A percentile compares a stretch with the other conserved stretches of the same genome.
Evolutionary conservation across 2,113 vertebrate genomes (phyloP).

Genomic region (Nymphicus hollandicus): DNA sequence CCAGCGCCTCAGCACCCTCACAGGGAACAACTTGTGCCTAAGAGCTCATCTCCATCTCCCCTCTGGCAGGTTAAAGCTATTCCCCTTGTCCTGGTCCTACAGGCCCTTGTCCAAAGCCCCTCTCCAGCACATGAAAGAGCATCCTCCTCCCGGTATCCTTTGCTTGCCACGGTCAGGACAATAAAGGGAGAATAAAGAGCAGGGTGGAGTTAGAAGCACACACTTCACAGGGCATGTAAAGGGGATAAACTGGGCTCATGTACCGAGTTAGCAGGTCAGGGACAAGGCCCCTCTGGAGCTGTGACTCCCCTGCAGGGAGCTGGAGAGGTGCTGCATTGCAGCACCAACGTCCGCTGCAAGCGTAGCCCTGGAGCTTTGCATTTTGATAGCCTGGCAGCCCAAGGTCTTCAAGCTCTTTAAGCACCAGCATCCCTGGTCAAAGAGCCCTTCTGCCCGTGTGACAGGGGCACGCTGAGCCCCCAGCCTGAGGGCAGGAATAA

Average conservation of each 20-base stretch:
- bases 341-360: accelerated
- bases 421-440: not conserved
- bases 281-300: not conserved
- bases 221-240: not conserved
- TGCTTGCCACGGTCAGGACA: not conserved
- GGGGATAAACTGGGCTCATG: accelerated
- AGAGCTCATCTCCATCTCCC: not conserved
- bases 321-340: not conserved
- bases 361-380: accelerated
- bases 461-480: accelerated
- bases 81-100: not conserved
- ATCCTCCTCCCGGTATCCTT: not conserved
- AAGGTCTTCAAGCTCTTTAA: not conserved
- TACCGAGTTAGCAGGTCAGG: not conserved
- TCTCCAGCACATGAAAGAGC: not conserved
- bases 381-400: not conserved
- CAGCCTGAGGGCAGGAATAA: accelerated
- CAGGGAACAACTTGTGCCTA: not conserved
- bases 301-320: accelerated
- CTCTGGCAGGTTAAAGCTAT: not conserved
- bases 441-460: not conserved
- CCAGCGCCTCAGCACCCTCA: too few species aligned
- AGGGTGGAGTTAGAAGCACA: not conserved
- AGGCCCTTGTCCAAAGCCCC: not conserved
- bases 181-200: not conserved